Evolutionary conservation across 1,140 invertebrate species (phyloP), one percentile per base, ranked within the genome.

Genomic region (Musca vetustissima): DNA sequence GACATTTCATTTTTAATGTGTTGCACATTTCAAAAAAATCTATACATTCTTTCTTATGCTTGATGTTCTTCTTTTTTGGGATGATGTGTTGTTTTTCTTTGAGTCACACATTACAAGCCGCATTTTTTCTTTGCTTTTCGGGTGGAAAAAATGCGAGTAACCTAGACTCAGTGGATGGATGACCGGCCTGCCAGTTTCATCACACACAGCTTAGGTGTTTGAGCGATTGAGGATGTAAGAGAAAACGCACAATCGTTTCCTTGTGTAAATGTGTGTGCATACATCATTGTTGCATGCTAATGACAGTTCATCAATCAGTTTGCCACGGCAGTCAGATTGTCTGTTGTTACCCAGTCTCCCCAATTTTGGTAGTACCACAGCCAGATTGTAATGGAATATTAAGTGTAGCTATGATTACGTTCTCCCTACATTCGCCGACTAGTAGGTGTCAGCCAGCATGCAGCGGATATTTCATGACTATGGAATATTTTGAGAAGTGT

Each of bases 221-320:
- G 28, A 2, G 36, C 13, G 36, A 43, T 43, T 4, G 36, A 43
- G 36, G 36, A 43, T 43, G 36, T 43, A 43, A 43, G 13, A 7
- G 1, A 43, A 65, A 48, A 47, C 15, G 22, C 43, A 24, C 17
- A 47, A 4, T 11, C 13, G 15, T n/a, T 64, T 64, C n/a, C 43
- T 19, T n/a, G 17, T 14, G 21, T 25, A 48, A 66, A 17, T 17
- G 17, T 66, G 49, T 49, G 59, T 66, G 52, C 52, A 36, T 65
- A 14, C 69, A 70, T 67, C 55, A 61, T 47, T 55, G 64, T 67
- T 67, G 64, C 65, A 70, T 70, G 69, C 47, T 67, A 70, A 70
- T 70, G 69, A 70, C 69, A 70, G 69, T 70, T 67, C 69, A 70
- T 70, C 69, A 70, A 70, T 70, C 69, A 70, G 69, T 67, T 9